A percentile compares a stretch with the other conserved stretches of the same genome.
These are phyloP conservation scores for Willowsia nigromaculata DNA, from an alignment of 2,888 invertebrate species.

Conservation along the genomic window DNA sequence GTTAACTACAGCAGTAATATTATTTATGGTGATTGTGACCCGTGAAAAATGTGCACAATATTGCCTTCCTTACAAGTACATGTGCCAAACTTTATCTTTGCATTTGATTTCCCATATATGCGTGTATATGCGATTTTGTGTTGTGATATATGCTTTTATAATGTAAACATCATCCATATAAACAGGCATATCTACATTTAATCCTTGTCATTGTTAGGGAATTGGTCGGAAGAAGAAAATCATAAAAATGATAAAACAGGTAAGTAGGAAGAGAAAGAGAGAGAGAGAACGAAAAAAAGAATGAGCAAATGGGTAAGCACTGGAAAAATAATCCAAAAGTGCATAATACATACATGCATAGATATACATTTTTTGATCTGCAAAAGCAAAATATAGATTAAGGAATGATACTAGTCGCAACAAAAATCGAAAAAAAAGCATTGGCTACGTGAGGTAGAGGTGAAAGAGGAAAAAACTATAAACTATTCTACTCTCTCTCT, in stretches of 20 bases:
- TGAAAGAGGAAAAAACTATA: conserved; percentile 66
- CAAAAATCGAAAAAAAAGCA: not conserved
- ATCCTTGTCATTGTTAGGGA: not conserved
- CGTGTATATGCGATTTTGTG: no score
- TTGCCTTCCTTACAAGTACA: not conserved
- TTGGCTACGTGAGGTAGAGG: conserved; percentile 37
- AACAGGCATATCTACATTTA: not conserved
- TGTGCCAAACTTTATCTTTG: not conserved
- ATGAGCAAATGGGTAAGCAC: not conserved
- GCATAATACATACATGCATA: not conserved
- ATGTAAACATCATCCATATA: not conserved
- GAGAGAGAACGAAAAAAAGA: not conserved
- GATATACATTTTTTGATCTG: not conserved
- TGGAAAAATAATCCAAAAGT: not conserved
- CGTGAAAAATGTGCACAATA: not conserved
- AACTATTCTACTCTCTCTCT: conserved; percentile 45
- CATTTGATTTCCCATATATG: no score
- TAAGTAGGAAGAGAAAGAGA: not conserved
- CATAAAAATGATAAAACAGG: conserved; percentile 13
- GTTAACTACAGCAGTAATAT: not conserved
- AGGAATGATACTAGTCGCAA: not conserved
- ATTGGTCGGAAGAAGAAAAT: not conserved
- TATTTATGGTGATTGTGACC: not conserved
- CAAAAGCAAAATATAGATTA: conserved; percentile 25
- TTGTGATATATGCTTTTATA: not conserved